Conservation (phyloP, 2,113 vertebrate species). For the Pica pica region DNA sequence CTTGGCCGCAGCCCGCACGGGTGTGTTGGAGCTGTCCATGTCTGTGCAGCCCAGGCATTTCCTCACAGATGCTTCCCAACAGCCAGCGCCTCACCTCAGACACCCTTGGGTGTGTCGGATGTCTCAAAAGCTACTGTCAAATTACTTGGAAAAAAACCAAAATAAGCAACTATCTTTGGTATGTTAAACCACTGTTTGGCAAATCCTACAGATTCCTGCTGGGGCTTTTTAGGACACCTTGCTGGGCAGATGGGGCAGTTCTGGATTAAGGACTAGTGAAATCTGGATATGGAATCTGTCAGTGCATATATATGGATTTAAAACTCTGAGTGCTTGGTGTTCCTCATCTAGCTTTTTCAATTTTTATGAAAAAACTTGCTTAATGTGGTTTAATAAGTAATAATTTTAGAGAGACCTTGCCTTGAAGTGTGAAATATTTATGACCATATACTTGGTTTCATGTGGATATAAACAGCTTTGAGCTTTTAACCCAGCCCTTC, state of each 20-base stretch:
- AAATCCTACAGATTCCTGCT: background rate
- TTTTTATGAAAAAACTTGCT: background rate
- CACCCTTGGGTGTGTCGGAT: background rate
- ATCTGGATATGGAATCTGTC: background rate
- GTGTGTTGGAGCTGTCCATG: fast-evolving
- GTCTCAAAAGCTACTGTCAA: background rate
- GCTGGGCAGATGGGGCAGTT: background rate
- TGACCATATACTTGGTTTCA: fast-evolving
- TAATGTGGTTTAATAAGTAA: background rate
- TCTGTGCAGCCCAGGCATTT: too few species aligned
- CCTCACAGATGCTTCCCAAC: fast-evolving
- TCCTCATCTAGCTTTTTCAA: background rate
- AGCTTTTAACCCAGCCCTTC: background rate
- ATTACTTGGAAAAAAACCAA: background rate
- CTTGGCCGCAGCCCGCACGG: fast-evolving
- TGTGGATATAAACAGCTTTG: background rate
- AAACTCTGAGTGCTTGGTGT: background rate
- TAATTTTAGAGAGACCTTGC: background rate
- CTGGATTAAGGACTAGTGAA: background rate
- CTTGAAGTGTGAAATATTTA: background rate
- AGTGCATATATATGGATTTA: background rate
- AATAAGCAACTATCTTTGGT: background rate
- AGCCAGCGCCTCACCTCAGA: fast-evolving
- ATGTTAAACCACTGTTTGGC: background rate
- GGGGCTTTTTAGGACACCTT: background rate